phyloP scores from a whole-genome alignment of 2,888 invertebrate species.

The Drosophila diplacantha region DNA sequence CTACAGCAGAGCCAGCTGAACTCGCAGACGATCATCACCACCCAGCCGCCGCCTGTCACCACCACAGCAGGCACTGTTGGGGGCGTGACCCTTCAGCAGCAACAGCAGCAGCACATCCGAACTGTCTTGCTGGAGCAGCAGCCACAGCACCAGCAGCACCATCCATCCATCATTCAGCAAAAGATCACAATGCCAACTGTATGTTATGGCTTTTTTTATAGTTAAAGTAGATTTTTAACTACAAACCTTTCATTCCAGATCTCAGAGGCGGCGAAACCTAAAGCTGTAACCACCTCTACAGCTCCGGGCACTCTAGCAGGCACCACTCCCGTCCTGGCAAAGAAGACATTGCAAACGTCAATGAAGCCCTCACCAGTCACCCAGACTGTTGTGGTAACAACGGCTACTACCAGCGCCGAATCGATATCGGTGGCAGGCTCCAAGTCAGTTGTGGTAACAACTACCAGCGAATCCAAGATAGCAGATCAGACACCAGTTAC shows the following conservation, averaged over 20 bases:
- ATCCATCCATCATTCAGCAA: conserved; percentile 73
- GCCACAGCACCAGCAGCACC: conserved; percentile 60
- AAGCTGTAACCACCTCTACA: background rate
- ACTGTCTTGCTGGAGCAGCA: conserved; percentile 61
- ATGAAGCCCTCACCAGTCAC: conserved; percentile 21
- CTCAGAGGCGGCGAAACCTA: conserved; percentile 22
- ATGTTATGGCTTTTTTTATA: conserved; percentile 6
- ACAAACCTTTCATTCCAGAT: conserved; percentile 7
- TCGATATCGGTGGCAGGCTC: background rate
- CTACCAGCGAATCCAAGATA: conserved; percentile 2
- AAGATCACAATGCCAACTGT: conserved; percentile 63
- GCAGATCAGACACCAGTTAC: conserved; percentile 11
- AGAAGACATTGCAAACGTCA: conserved; percentile 15
- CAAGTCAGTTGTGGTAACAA: conserved; percentile 5
- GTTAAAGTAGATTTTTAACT: background rate
- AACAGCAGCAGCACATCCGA: conserved; percentile 74
- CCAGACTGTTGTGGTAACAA: conserved; percentile 17
- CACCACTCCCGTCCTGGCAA: background rate
- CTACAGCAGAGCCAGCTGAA: conserved; percentile 71
- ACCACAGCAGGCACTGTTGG: conserved; percentile 8
- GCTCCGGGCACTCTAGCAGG: background rate
- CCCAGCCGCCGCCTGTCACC: conserved; percentile 54
- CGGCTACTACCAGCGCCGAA: conserved; percentile 5
- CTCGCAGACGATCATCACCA: conserved; percentile 74
- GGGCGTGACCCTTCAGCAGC: conserved; percentile 48